Percentiles rank a stretch among this genome's conserved stretches.
Conservation (phyloP, 2,888 invertebrate species). For the Cosmia pyralina region DNA sequence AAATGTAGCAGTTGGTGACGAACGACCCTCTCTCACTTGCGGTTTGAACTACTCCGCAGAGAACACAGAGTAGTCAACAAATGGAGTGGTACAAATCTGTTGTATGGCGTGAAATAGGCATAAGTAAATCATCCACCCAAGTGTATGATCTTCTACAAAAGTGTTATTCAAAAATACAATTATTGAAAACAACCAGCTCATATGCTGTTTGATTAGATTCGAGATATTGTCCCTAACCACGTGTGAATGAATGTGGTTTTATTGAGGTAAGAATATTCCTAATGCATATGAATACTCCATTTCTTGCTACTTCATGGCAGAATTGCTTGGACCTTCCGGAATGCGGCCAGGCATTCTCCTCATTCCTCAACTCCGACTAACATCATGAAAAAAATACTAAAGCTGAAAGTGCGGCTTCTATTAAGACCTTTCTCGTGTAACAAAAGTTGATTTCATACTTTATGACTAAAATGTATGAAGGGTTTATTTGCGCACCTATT, state of each 20-base stretch:
- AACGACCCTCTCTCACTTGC: constrained; percentile 32
- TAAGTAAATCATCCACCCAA: not conserved
- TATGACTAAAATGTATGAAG: constrained; percentile 25
- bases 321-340: constrained; percentile 22
- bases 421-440: constrained; percentile 26
- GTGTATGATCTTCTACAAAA: not conserved
- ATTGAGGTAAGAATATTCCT: not conserved
- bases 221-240: not conserved
- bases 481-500: constrained; percentile 32
- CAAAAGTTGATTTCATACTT: constrained; percentile 42
- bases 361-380: constrained; percentile 33
- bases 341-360: constrained; percentile 43
- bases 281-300: not conserved
- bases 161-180: not conserved
- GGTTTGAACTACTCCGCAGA: constrained; percentile 19
- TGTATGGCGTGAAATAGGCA: not conserved
- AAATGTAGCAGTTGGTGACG: constrained; percentile 48
- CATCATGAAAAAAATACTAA: constrained; percentile 52
- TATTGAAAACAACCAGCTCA: not conserved
- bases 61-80: not conserved
- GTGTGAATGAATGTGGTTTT: not conserved
- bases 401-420: constrained; percentile 33
- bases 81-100: not conserved
- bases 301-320: constrained; percentile 4
- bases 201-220: not conserved